phyloP scores from a whole-genome alignment of 1,140 invertebrate species.

The Panagrolaimus sp. region DNA sequence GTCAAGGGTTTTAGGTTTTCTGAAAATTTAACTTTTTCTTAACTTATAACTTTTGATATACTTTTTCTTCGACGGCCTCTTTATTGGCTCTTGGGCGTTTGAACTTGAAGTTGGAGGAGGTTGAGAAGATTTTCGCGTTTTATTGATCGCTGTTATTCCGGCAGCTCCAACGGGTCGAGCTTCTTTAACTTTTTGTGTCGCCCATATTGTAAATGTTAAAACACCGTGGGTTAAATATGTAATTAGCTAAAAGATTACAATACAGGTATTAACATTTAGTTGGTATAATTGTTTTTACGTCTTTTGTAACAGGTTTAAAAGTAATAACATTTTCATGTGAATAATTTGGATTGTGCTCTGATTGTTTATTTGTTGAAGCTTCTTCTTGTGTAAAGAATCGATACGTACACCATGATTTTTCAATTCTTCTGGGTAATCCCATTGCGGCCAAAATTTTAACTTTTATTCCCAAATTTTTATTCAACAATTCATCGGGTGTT shows the following conservation, averaged over 20 bases:
- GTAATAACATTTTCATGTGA: conserved; percentile 62
- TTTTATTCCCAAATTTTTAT: conserved; percentile 53
- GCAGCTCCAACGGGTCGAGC: neutral
- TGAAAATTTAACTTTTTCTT: neutral
- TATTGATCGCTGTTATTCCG: neutral
- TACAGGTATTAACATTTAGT: neutral
- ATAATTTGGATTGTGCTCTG: conserved; percentile 65
- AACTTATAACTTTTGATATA: neutral
- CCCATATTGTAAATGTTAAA: conserved; percentile 5
- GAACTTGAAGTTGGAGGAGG: neutral
- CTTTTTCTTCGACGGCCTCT: neutral
- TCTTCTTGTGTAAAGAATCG: conserved; percentile 64
- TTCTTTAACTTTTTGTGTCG: conserved; percentile 16
- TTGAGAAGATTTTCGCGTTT: too few relatives aligned
- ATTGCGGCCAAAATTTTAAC: conserved; percentile 55
- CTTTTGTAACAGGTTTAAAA: conserved; percentile 61
- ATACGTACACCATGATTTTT: conserved; percentile 64
- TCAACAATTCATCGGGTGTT: conserved; percentile 47
- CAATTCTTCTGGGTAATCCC: conserved; percentile 47
- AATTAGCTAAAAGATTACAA: conserved; percentile 2
- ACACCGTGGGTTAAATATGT: conserved; percentile 2
- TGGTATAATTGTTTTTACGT: conserved; percentile 56
- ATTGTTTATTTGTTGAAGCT: conserved; percentile 61
- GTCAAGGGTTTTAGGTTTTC: neutral
- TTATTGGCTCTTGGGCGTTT: neutral